Base-by-base conservation (phyloP, 2,797 vertebrate genomes). In the Urophycis tenuis region DNA sequence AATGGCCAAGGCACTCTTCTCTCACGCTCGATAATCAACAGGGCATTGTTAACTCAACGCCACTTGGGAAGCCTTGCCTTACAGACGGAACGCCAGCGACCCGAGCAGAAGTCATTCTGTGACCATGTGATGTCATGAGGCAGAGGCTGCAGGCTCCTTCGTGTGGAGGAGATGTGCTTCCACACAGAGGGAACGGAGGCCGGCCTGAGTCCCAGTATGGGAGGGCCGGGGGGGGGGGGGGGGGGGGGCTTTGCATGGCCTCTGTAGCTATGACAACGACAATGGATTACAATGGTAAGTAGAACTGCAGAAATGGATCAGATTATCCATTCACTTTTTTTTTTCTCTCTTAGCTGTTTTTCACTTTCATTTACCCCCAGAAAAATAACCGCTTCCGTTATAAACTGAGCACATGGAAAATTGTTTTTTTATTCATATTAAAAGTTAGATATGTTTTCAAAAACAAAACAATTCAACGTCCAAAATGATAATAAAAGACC, bases 51-150 rank as follows among this genome's bases (percentile, higher is more conserved):
- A 2, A 8, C n/a, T 30, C 14, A 2, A 8, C n/a, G 19, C 79
- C 79, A 80, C 85, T 83, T 79, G 80, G 81, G 77, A 89, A 84
- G 84, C 88, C 83, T 86, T 81, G 84, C 78, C 79, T 84, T 83
- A 82, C 82, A 79, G 80, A 88, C 45, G 25, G 25, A 89, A 76
- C 31, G 86, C 78, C 45, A 67, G 69, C 82, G 60, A 67, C 60
- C n/a, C 9, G 12, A 11, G 25, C 60, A 67, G 67, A 86, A 91
- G 90, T 93, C 90, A 90, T 84, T 89, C 88, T 87, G 88, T 72
- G 87, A 85, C 86, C 91, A 93, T 91, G 92, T 92, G 92, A 93
- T 91, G 89, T 88, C 90, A 91, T 87, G 91, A 88, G 91, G 91
- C 86, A 86, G 87, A 76, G 1, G 90, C 88, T 85, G 2, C 35